Evolutionary conservation across 2,113 vertebrate species (phyloP).

Genomic region (Tychaedon coryphoeus): DNA sequence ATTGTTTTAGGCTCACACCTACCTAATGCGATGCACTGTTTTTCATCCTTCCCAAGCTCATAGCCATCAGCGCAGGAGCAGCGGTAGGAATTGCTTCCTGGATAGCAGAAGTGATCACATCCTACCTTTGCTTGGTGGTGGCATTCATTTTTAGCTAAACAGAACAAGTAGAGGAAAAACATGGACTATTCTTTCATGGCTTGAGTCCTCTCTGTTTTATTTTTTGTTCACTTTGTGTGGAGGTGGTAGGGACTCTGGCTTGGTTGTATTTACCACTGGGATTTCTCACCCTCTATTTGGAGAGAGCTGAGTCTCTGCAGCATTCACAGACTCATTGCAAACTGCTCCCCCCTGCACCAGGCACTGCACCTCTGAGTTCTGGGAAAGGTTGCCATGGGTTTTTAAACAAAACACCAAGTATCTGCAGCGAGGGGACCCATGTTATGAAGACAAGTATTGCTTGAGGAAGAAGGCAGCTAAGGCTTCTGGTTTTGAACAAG

Average conservation of each 20-base stretch:
- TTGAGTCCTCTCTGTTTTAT: background rate
- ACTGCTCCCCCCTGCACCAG: background rate
- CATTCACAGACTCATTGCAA: background rate
- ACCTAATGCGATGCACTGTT: constrained; percentile 80
- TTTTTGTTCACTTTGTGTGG: background rate
- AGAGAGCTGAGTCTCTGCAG: background rate
- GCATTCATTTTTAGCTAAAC: constrained; percentile 78
- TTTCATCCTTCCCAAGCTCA: constrained; percentile 73
- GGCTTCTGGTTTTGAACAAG: background rate
- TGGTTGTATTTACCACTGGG: background rate
- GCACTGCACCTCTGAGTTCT: background rate
- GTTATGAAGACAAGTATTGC: background rate
- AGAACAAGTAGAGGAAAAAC: background rate
- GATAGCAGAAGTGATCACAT: constrained; percentile 87
- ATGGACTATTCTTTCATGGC: background rate
- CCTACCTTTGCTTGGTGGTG: constrained; percentile 68
- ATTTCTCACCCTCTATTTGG: background rate
- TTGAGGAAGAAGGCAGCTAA: background rate
- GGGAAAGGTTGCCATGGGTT: background rate
- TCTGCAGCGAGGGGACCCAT: rapidly evolving
- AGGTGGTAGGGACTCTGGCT: background rate
- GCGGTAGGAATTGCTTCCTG: constrained; percentile 23
- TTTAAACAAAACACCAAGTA: background rate
- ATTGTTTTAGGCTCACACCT: background rate
- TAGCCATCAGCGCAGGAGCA: constrained; percentile 86